A percentile compares a stretch with the other conserved stretches of the same genome.
Evolutionary conservation across 2,797 vertebrate genomes (phyloP).

Genomic region (Rhadinocentrus ornatus): DNA sequence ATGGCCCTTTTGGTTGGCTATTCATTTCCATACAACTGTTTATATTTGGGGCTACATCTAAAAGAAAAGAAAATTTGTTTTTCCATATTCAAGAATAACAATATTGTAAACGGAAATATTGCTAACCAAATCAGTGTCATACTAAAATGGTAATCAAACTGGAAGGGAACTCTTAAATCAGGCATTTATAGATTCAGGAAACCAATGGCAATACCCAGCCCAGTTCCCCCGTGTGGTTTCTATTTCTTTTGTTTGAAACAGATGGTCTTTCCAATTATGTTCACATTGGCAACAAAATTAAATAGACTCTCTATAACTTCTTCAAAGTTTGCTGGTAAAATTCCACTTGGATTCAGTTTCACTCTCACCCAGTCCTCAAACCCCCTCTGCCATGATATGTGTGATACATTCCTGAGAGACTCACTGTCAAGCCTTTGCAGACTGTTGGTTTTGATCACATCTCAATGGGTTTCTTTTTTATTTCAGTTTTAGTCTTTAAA

Average conservation of each 20-base stretch:
- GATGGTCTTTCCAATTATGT: conserved; percentile 59
- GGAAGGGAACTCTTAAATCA: neutral
- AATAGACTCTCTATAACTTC: conserved; percentile 51
- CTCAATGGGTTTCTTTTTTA: conserved; percentile 61
- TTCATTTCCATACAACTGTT: neutral
- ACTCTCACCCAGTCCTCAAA: conserved; percentile 36
- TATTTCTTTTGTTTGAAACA: conserved; percentile 47
- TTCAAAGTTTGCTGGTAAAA: conserved; percentile 59
- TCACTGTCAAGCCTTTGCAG: conserved; percentile 53
- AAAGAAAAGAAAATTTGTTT: neutral
- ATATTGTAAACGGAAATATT: neutral
- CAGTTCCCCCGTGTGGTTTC: conserved; percentile 3
- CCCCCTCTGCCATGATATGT: conserved; percentile 37
- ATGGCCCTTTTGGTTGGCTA: no score
- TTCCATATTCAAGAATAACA: neutral
- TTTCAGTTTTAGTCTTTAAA: conserved; percentile 58
- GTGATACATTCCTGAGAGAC: conserved; percentile 58
- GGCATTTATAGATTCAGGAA: neutral
- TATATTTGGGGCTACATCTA: no score
- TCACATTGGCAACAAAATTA: conserved; percentile 43
- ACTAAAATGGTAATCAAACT: neutral
- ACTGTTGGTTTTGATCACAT: conserved; percentile 66
- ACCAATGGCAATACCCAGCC: no score
- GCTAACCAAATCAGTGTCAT: neutral
- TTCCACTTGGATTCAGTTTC: conserved; percentile 56